phyloP scores from a whole-genome alignment of 2,888 invertebrate species.

The Mythimna loreyi region DNA sequence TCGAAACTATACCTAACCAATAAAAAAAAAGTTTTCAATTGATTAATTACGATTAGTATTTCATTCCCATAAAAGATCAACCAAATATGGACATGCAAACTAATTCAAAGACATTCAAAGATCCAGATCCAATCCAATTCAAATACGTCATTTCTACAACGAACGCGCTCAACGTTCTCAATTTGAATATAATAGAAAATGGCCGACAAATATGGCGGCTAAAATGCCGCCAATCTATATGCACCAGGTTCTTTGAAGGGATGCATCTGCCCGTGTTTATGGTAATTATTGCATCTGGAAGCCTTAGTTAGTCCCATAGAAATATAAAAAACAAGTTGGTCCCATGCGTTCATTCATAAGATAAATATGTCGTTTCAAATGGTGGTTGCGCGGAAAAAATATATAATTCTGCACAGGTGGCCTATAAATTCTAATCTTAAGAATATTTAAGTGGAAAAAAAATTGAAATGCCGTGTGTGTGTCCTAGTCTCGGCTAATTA shows the following conservation, averaged over 20 bases:
- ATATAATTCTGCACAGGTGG: conserved; percentile 46
- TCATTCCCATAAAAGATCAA: conserved; percentile 12
- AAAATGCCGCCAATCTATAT: conserved; percentile 79
- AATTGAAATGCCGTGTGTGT: neutral
- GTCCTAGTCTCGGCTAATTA: conserved; percentile 3
- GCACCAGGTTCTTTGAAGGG: conserved; percentile 68
- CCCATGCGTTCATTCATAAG: conserved; percentile 60
- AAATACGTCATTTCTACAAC: conserved; percentile 58
- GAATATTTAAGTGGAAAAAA: conserved; percentile 17
- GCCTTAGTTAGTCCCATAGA: conserved; percentile 46
- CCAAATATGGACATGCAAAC: conserved; percentile 8
- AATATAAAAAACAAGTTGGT: no score
- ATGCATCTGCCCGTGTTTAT: conserved; percentile 71
- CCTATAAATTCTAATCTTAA: conserved; percentile 46
- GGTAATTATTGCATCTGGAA: conserved; percentile 68
- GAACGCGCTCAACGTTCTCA: conserved; percentile 65
- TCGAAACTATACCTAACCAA: no score
- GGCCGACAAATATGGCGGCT: conserved; percentile 72
- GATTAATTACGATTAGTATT: no score
- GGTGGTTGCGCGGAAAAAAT: conserved; percentile 25
- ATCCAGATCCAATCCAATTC: conserved; percentile 38
- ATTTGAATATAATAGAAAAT: conserved; percentile 87
- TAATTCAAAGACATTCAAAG: no score
- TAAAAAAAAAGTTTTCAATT: no score
- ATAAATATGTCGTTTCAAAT: conserved; percentile 43